Evolutionary conservation across 2,888 invertebrate genomes (phyloP).

Genomic region (Leucophenga montana): DNA sequence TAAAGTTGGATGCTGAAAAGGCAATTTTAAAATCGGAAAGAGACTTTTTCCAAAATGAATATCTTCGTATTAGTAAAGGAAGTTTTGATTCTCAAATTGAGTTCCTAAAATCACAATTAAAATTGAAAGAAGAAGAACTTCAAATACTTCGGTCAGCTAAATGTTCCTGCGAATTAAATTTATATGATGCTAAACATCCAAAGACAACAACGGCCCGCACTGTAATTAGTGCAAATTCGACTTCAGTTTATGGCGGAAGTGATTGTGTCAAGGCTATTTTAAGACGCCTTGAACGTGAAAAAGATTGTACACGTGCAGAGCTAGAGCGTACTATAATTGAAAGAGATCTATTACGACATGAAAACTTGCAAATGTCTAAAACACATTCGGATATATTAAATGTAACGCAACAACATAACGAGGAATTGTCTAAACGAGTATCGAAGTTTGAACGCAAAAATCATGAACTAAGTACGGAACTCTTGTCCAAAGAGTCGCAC

Average conservation of each 20-base stretch:
- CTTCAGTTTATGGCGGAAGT: constrained; percentile 28
- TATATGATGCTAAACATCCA: constrained; percentile 28
- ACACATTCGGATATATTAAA: constrained; percentile 74
- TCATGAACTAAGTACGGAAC: constrained; percentile 75
- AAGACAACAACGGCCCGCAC: constrained; percentile 39
- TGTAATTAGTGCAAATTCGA: constrained; percentile 20
- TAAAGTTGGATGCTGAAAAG: constrained; percentile 66
- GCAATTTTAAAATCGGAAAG: constrained; percentile 69
- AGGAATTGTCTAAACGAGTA: constrained; percentile 75
- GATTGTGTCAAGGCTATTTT: constrained; percentile 71
- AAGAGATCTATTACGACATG: constrained; percentile 76
- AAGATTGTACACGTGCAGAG: constrained; percentile 75
- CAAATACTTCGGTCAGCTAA: constrained; percentile 59
- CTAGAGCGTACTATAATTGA: constrained; percentile 77
- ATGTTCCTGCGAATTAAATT: background rate
- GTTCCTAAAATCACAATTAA: constrained; percentile 68
- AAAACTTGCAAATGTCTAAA: constrained; percentile 75
- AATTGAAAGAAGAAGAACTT: constrained; percentile 69
- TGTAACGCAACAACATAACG: constrained; percentile 74
- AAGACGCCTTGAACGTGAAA: constrained; percentile 73
- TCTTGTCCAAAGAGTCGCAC: constrained; percentile 75
- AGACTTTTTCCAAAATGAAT: constrained; percentile 72
- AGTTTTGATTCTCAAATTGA: constrained; percentile 69
- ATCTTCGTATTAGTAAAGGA: constrained; percentile 63
- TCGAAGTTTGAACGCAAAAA: constrained; percentile 76